A percentile compares a stretch with the other conserved stretches of the same genome.
Conservation (phyloP, 2,113 vertebrate species). For the Thamnaconus septentrionalis region DNA sequence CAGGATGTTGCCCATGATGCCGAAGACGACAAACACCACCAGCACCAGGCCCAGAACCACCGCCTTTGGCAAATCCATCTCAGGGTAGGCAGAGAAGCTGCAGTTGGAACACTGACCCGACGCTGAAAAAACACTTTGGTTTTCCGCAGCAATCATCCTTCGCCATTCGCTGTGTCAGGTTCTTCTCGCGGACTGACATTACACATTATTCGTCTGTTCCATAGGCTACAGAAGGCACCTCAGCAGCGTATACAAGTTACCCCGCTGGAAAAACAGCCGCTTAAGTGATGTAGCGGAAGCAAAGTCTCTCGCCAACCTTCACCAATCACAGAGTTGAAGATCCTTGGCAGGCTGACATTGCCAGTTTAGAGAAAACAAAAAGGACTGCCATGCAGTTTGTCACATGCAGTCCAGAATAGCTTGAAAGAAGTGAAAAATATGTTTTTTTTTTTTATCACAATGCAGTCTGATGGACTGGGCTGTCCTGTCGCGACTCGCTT, state of each 20-base stretch:
- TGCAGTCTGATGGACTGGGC: slow-evolving; percentile 15
- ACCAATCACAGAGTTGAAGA: slow-evolving; percentile 26
- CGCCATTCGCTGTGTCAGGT: slow-evolving; percentile 1
- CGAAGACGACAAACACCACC: slow-evolving; percentile 86
- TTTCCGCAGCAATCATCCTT: slow-evolving; percentile 81
- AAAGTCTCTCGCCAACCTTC: slow-evolving; percentile 31
- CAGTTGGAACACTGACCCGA: slow-evolving; percentile 82
- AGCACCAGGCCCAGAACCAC: slow-evolving; percentile 84
- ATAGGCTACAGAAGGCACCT: background rate
- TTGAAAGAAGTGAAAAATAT: slow-evolving; percentile 14
- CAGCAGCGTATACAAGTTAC: slow-evolving; percentile 11
- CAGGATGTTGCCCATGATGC: slow-evolving; percentile 90
- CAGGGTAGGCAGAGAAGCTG: slow-evolving; percentile 69
- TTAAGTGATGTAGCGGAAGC: slow-evolving; percentile 29
- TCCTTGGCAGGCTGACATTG: slow-evolving; percentile 27
- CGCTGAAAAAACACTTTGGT: slow-evolving; percentile 55
- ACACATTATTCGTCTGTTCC: slow-evolving; percentile 10
- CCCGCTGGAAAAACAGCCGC: slow-evolving; percentile 25
- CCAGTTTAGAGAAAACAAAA: background rate
- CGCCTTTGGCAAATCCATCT: slow-evolving; percentile 81
- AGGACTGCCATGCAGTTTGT: slow-evolving; percentile 19
- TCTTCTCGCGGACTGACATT: slow-evolving; percentile 3
- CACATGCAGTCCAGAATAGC: slow-evolving; percentile 17
- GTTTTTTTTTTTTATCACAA: background rate
- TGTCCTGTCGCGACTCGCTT: slow-evolving; percentile 7